phyloP scores from a whole-genome alignment of 2,797 vertebrate species.

The Rhincodon typus region DNA sequence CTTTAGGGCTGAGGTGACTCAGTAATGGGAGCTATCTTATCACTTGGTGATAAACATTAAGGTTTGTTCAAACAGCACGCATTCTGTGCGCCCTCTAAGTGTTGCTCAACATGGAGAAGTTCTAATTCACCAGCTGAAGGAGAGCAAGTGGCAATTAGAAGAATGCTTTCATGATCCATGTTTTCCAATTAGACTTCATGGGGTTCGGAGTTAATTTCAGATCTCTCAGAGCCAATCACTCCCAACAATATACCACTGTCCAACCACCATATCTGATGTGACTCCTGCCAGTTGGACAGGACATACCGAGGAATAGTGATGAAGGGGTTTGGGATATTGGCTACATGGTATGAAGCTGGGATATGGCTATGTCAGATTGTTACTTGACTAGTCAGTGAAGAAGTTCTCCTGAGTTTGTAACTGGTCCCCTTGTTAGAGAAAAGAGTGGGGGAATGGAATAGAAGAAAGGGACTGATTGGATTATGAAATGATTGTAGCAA shows the following conservation, averaged over 20 bases:
- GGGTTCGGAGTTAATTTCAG: neutral
- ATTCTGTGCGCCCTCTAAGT: too few species aligned
- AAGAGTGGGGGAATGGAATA: neutral
- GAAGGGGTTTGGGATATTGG: neutral
- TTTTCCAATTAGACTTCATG: neutral
- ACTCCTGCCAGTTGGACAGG: neutral
- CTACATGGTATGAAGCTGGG: neutral
- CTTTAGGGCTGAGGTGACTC: too few species aligned
- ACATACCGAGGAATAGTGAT: neutral
- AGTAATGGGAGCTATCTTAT: too few species aligned
- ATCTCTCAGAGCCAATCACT: neutral
- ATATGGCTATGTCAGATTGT: neutral
- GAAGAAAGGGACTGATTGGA: neutral
- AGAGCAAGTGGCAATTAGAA: neutral
- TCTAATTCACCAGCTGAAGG: neutral
- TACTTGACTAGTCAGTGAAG: neutral
- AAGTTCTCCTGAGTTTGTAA: neutral
- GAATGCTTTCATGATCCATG: neutral
- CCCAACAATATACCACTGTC: neutral
- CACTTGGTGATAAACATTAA: too few species aligned
- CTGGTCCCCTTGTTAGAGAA: neutral
- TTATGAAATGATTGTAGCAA: neutral
- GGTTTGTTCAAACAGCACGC: too few species aligned
- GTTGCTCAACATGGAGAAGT: neutral
- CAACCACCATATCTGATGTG: neutral